Evolutionary conservation across 2,113 vertebrate species (phyloP).

Genomic region (Neolamprologus caudopunctatus): DNA sequence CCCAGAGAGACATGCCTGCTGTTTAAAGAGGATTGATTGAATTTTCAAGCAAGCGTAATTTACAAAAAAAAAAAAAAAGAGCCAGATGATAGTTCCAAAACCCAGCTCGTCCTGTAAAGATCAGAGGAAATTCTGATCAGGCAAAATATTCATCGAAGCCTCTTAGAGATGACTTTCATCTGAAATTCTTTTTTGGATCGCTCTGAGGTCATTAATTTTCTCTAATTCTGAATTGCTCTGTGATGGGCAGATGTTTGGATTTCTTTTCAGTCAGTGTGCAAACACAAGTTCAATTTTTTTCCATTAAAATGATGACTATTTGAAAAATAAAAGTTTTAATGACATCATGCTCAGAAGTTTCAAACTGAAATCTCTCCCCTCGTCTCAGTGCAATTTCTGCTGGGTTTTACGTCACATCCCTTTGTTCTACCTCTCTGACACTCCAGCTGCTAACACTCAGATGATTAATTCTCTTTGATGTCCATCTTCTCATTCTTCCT

Average conservation of each 20-base stretch:
- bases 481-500: conserved; percentile 5
- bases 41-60: conserved; percentile 2
- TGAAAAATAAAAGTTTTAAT: neutral
- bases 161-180: neutral
- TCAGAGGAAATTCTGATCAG: neutral
- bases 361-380: neutral
- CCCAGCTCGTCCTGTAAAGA: neutral
- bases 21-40: neutral
- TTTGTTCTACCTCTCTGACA: conserved; percentile 14
- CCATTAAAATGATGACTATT: neutral
- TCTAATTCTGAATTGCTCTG: neutral
- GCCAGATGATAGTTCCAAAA: neutral
- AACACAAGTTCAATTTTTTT: neutral
- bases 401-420: neutral
- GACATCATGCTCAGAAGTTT: neutral
- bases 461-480: conserved; percentile 47
- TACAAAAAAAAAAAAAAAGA: neutral
- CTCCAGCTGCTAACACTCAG: neutral
- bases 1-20: neutral
- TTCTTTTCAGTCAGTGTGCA: neutral
- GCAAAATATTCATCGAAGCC: neutral
- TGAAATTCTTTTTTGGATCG: neutral
- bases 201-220: neutral
- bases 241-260: neutral
- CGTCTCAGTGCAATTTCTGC: neutral